A percentile compares a stretch with the other conserved stretches of the same genome.
These are phyloP conservation scores for Holothuria glaberrima DNA, from an alignment of 35 echinoderm and acorn worm genomes.

Conservation along the genomic window DNA sequence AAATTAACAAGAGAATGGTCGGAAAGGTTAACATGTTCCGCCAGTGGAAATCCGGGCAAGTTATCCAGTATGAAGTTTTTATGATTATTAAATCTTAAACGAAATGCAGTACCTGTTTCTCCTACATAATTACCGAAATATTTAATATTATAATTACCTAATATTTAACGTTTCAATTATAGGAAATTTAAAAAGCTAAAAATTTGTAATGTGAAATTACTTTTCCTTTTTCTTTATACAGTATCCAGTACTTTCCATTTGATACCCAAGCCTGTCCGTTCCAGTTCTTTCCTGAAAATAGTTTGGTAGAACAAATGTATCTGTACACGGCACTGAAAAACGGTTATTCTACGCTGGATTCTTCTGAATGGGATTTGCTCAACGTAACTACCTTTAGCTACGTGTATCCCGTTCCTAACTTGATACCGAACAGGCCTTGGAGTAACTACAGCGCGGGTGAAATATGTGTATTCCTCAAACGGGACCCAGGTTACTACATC, in stretches of 20 bases:
- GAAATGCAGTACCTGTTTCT: no score
- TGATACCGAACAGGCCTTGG: neutral
- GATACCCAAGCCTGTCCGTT: slow-evolving; percentile 11
- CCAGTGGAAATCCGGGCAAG: no score
- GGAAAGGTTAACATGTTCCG: no score
- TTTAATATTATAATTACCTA: no score
- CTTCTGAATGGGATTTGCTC: slow-evolving; percentile 19
- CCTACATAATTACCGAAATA: no score
- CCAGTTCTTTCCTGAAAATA: neutral
- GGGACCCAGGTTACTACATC: neutral
- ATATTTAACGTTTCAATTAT: no score
- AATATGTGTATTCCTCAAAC: neutral
- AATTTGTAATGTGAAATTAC: no score
- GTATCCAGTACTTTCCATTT: slow-evolving; percentile 28
- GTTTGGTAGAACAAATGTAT: neutral
- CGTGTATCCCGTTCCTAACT: neutral
- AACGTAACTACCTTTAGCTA: neutral
- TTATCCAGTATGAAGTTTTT: no score
- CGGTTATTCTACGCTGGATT: neutral
- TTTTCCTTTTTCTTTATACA: neutral
- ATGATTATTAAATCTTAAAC: no score
- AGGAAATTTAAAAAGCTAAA: no score
- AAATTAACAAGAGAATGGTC: no score
- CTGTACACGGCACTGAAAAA: neutral
- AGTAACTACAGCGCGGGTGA: no score